Base-by-base conservation (phyloP, 2,113 vertebrate genomes). In the Tychaedon coryphoeus region DNA sequence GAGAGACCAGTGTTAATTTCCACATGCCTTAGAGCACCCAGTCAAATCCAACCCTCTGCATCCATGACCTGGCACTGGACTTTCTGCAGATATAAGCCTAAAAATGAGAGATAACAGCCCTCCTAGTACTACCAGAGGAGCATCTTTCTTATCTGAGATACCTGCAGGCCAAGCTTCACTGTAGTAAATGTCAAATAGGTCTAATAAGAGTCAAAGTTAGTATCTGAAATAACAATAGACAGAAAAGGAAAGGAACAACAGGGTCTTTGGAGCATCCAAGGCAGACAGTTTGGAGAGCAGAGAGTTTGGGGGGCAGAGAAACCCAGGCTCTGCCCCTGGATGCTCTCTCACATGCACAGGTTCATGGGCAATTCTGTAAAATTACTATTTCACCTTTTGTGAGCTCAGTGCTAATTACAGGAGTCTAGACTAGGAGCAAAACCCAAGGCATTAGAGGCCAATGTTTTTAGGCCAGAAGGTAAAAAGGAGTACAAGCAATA, bases 401-500 rank as follows among this genome's bases (percentile, higher is more conserved):
- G 42, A 92, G 34, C 75, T 91, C 71, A 92, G 70, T 88, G 64
- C 86, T 95, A 79, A 93, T 86, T 96, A 92, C 48, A 79, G 26
- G 14, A 91, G 77, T 65, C 86, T 80, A 84, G 53, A 79, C 75
- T 50, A 54, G 60, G 8, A 94, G 71, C 53, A 88, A 83, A 94
- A 70, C 81, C 34, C 10, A 22, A 93, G 54, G 81, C 75, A 81
- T 92, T 53, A 80, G 34, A 78, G 48, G 74, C 88, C 57, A 80
- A 25, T 64, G 64, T 70, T 61, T 85, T 94, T 74, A 79, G 85
- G 73, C 94, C 74, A 95, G 91, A 90, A 96, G 81, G 82, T 72
- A 91, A 93, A 93, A 76, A 95, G 12, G 33, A 96, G 54, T 85
- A 85, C 57, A 92, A 79, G 90, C 90, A 97, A 97, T 97, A 97